Percentiles rank a stretch among this genome's conserved stretches.
phyloP scores from a whole-genome alignment of 35 echinoderm and acorn worm genomes.

The Eucidaris tribuloides region DNA sequence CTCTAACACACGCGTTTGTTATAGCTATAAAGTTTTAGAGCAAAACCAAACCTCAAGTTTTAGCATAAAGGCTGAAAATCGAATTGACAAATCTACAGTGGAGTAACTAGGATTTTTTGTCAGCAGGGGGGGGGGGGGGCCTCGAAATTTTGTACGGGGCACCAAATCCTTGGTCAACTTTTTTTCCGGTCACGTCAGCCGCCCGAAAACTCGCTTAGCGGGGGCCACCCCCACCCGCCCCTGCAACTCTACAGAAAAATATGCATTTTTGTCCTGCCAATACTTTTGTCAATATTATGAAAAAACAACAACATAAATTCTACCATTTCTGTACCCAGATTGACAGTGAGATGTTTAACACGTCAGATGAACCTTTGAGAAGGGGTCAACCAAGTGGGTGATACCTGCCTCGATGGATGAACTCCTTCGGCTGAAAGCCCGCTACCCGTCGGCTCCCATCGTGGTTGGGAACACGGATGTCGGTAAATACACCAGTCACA shows the following conservation, averaged over 20 bases:
- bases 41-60: no score
- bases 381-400: neutral
- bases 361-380: neutral
- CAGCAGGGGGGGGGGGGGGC: no score
- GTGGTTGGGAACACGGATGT: constrained; percentile 5
- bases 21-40: no score
- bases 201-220: neutral
- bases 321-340: neutral
- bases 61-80: no score
- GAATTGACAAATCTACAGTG: no score
- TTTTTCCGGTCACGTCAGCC: neutral
- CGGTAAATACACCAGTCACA: no score
- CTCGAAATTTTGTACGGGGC: no score
- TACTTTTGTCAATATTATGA: neutral
- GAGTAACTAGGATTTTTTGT: no score
- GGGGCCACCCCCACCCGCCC: neutral
- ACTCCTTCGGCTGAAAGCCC: neutral
- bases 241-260: neutral
- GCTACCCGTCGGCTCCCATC: neutral
- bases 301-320: neutral
- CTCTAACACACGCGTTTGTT: no score
- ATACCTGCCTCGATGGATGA: neutral
- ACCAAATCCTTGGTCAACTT: neutral
- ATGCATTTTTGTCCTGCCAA: neutral
- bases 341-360: no score